phyloP scores from a whole-genome alignment of 2,113 vertebrate genomes.

The Lepisosteus osseus region DNA sequence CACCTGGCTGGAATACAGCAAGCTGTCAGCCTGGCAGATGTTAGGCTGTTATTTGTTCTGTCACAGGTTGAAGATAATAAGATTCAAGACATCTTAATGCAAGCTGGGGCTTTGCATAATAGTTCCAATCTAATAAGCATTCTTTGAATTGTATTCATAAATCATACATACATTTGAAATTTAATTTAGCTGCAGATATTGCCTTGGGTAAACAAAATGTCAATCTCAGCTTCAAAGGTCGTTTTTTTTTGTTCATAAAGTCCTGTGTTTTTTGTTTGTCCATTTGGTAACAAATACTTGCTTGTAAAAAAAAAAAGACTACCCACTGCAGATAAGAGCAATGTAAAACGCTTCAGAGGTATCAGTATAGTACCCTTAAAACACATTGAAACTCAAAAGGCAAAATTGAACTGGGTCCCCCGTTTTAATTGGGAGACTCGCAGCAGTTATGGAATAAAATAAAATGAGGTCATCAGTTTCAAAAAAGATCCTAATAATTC shows the following conservation, averaged over 20 bases:
- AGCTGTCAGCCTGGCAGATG: constrained; percentile 37
- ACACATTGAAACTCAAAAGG: not conserved
- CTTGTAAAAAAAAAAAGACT: constrained; percentile 1
- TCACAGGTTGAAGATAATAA: constrained; percentile 51
- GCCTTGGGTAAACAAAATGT: constrained; percentile 18
- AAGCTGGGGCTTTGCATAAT: constrained; percentile 35
- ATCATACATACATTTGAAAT: constrained; percentile 40
- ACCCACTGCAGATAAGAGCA: not conserved
- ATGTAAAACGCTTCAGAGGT: not conserved
- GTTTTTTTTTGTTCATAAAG: not conserved
- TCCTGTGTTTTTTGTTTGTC: constrained; percentile 3
- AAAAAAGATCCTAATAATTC: constrained; percentile 11
- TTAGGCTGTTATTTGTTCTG: constrained; percentile 53
- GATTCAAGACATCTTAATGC: constrained; percentile 59
- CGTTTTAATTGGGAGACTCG: constrained; percentile 17
- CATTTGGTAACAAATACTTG: constrained; percentile 24
- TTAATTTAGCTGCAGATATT: constrained; percentile 34
- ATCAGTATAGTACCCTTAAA: not conserved
- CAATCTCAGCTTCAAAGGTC: not conserved
- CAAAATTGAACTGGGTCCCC: constrained; percentile 2
- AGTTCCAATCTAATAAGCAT: constrained; percentile 50
- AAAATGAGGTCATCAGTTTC: constrained; percentile 5
- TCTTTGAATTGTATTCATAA: constrained; percentile 47
- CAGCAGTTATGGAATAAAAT: constrained; percentile 12
- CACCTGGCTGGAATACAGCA: constrained; percentile 50